These are phyloP conservation scores for Lepidonotus clava DNA, from an alignment of 2,888 invertebrate species.

Conservation along the genomic window DNA sequence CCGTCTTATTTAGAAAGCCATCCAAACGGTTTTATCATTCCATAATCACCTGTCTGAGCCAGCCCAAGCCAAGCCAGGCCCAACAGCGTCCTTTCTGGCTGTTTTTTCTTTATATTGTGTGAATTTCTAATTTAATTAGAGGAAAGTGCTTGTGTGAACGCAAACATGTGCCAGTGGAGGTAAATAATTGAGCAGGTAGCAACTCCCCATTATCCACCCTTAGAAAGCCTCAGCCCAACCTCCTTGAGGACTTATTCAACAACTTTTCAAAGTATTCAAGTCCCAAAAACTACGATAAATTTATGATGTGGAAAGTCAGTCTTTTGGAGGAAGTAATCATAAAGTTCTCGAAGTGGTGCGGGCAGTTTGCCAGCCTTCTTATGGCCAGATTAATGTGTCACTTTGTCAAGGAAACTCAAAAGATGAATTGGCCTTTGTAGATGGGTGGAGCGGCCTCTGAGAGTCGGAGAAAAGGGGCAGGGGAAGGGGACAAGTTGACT, in stretches of 20 bases:
- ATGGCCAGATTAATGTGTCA: slow-evolving; percentile 8
- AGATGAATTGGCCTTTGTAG: slow-evolving; percentile 28
- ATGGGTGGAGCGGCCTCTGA: too few relatives aligned
- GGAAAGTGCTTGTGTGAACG: slow-evolving; percentile 43
- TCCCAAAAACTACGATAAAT: slow-evolving; percentile 32
- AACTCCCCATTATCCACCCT: background rate
- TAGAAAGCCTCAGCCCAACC: background rate
- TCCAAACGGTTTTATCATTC: slow-evolving; percentile 39
- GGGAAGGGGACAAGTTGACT: too few relatives aligned
- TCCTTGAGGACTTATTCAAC: background rate
- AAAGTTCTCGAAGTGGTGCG: slow-evolving; percentile 39
- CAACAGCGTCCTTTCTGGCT: too few relatives aligned
- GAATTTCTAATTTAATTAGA: slow-evolving; percentile 51
- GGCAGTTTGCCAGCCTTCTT: slow-evolving; percentile 27
- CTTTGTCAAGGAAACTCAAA: background rate
- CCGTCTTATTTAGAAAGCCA: slow-evolving; percentile 53
- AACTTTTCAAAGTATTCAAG: slow-evolving; percentile 16
- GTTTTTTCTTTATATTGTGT: slow-evolving; percentile 47
- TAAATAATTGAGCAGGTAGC: background rate
- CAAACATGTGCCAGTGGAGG: slow-evolving; percentile 42
- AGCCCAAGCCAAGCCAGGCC: too few relatives aligned
- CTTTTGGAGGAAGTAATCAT: slow-evolving; percentile 7
- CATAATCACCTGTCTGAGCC: slow-evolving; percentile 40
- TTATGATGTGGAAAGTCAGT: slow-evolving; percentile 28
- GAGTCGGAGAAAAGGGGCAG: too few relatives aligned